These are phyloP conservation scores for Lochmaea crataegi DNA, from an alignment of 2,888 invertebrate genomes.

Conservation along the genomic window DNA sequence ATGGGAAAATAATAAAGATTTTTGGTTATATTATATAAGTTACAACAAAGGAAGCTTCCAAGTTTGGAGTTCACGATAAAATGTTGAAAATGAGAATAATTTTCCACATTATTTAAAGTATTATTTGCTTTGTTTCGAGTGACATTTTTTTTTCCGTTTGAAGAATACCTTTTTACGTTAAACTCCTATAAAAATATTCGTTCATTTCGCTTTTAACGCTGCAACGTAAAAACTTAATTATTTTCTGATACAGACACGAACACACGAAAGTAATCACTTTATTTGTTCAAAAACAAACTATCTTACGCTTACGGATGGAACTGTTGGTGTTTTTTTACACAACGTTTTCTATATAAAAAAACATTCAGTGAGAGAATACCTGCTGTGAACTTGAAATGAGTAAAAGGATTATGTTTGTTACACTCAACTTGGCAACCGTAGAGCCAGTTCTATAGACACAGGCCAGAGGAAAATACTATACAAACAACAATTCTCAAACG, in stretches of 20 bases:
- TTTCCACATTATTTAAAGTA: too few species aligned
- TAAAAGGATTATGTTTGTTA: conserved; percentile 2
- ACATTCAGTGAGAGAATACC: not conserved
- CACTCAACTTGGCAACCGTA: conserved; percentile 8
- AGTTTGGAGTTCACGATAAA: too few species aligned
- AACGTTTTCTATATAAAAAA: not conserved
- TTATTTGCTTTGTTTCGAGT: too few species aligned
- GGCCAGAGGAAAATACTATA: conserved; percentile 11
- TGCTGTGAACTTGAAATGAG: not conserved
- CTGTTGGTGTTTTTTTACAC: not conserved
- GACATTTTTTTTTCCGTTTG: too few species aligned
- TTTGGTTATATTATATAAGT: too few species aligned
- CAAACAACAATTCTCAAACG: conserved; percentile 6
- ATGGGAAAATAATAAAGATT: too few species aligned
- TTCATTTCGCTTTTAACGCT: not conserved
- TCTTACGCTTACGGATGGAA: not conserved
- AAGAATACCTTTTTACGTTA: too few species aligned
- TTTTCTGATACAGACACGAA: not conserved
- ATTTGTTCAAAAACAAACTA: not conserved
- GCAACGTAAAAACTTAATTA: too few species aligned
- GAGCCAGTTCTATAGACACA: conserved; percentile 12
- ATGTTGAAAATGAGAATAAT: too few species aligned
- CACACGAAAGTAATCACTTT: not conserved
- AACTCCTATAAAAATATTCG: too few species aligned
- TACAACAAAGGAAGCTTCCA: too few species aligned